A percentile compares a stretch with the other conserved stretches of the same genome.
Evolutionary conservation across 2,113 vertebrate genomes (phyloP).

Genomic region (Bungarus multicinctus): DNA sequence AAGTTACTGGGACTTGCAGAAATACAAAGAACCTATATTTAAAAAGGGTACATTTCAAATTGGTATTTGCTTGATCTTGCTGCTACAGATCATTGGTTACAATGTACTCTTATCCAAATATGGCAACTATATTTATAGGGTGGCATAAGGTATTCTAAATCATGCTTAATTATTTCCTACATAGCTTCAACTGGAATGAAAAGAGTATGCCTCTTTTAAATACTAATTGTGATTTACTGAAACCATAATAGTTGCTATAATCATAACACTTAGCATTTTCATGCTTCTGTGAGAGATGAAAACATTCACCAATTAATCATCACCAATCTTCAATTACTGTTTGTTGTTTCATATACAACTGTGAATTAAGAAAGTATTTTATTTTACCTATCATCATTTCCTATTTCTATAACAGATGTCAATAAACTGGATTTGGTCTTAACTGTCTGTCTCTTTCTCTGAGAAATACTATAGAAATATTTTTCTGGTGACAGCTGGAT

Average conservation of each 20-base stretch:
- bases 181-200: slow-evolving; percentile 6
- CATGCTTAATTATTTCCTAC: neutral
- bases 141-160: neutral
- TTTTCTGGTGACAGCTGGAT: neutral
- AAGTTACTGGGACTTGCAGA: neutral
- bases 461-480: neutral
- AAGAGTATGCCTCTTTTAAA: neutral
- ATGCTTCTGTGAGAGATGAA: neutral
- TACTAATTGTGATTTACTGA: slow-evolving; percentile 1
- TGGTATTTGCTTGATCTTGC: neutral
- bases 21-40: neutral
- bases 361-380: neutral
- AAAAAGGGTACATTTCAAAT: neutral
- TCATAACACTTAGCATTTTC: slow-evolving; percentile 2
- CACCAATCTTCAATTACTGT: neutral
- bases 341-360: neutral
- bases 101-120: neutral
- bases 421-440: neutral
- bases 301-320: neutral
- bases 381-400: neutral
- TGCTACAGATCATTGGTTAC: neutral
- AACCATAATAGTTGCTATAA: neutral
- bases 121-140: neutral
- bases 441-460: neutral
- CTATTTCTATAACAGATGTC: neutral